Conservation (phyloP, 2,797 vertebrate genomes). For the Peromyscus nudipes region DNA sequence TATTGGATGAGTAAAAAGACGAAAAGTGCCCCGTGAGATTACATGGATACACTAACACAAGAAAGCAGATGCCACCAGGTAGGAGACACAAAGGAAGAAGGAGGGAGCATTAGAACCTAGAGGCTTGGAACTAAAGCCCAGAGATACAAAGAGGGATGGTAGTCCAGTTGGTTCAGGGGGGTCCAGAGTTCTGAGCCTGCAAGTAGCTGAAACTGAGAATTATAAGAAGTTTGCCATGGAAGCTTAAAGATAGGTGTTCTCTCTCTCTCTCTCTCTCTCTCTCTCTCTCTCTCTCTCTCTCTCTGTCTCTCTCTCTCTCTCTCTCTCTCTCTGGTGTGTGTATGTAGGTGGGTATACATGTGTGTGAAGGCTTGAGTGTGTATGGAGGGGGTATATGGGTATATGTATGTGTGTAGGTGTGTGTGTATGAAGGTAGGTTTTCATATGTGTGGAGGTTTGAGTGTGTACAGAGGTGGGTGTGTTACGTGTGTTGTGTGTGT, state of each 20-base stretch:
- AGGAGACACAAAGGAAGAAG: background rate
- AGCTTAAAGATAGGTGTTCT: background rate
- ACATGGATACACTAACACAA: background rate
- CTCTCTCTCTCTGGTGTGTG: background rate
- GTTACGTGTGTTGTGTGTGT: background rate
- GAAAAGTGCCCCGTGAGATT: background rate
- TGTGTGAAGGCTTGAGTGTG: background rate
- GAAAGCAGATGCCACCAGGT: background rate
- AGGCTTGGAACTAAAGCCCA: background rate
- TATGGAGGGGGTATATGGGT: background rate
- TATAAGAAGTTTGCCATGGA: background rate
- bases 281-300: too few species aligned
- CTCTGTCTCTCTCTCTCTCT: too few species aligned
- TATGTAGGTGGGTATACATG: background rate
- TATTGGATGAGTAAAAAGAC: background rate
- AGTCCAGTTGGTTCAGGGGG: background rate
- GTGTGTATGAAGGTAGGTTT: background rate
- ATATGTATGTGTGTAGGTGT: background rate
- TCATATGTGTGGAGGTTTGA: background rate
- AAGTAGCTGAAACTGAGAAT: background rate
- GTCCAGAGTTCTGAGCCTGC: background rate
- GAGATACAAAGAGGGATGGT: background rate
- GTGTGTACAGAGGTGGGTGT: background rate
- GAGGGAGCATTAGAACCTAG: background rate
- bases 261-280: too few species aligned